phyloP scores from a whole-genome alignment of 2,113 vertebrate genomes.

The Ia io region DNA sequence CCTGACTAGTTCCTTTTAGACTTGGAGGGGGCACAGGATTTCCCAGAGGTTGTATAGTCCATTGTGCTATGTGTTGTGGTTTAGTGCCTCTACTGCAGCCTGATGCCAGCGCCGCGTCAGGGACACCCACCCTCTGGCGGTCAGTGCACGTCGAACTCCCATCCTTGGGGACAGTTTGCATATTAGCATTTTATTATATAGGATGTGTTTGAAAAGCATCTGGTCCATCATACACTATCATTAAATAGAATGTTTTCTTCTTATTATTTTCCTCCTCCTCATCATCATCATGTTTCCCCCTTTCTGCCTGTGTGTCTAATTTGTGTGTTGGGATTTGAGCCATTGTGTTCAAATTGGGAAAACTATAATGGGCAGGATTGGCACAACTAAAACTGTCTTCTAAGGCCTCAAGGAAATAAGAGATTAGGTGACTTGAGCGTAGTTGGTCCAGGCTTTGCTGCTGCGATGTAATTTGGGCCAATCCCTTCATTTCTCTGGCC shows the following conservation, averaged over 20 bases:
- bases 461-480: not conserved
- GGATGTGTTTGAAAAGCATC: not conserved
- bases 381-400: not conserved
- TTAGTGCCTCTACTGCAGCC: not conserved
- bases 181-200: too few relatives aligned
- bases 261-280: not conserved
- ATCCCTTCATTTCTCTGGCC: not conserved
- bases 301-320: not conserved
- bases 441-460: not conserved
- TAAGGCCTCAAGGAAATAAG: not conserved
- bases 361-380: not conserved
- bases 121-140: too few relatives aligned
- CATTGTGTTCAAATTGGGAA: not conserved
- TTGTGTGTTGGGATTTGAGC: slow-evolving; percentile 13
- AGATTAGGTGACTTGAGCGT: not conserved
- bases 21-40: not conserved
- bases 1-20: not conserved
- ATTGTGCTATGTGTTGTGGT: not conserved
- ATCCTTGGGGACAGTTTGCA: too few relatives aligned
- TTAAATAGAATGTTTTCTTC: not conserved
- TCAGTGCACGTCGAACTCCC: too few relatives aligned
- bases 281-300: not conserved
- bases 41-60: not conserved
- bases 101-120: too few relatives aligned
- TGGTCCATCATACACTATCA: not conserved